Evolutionary conservation across 2,797 vertebrate species (phyloP), one percentile per base, ranked within the genome.

Genomic region (Hydrophis major): DNA sequence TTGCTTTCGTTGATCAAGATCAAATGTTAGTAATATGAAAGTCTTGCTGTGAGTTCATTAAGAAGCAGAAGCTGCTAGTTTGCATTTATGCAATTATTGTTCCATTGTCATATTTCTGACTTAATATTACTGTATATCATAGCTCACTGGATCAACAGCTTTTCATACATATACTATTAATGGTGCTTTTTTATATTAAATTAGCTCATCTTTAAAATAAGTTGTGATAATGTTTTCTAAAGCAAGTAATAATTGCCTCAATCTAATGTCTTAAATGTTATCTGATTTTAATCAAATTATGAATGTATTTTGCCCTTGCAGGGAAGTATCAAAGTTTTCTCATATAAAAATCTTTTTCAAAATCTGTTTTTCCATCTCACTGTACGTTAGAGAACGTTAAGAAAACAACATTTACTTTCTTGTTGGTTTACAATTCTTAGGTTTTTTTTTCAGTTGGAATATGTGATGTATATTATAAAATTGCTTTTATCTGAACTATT

Each of bases 181-280:
- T 97, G 96, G 96, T 97, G 96, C 96, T 96, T 97, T 93, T 32
- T 95, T 91, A 42, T 95, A 96, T 88, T 95, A 95, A 92, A 91
- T 95, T 94, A 95, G 94, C 97, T 97, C 96, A 96, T 96, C 96
- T 97, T 96, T 96, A 95, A 96, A 97, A 95, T 93, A 95, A 96
- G 95, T 94, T 95, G 95, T 94, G 96, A 86, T 95, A 95, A 94
- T 93, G 91, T 95, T 88, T 95, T 96, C 92, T 96, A 95, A 94
- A 96, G 92, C 95, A 96, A 96, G 94, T 94, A 92, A 95, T 92
- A 96, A 93, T 93, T 96, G 96, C 95, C 96, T 97, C 93, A 96
- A 96, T 96, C 95, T 95, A 69, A 94, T 95, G 94, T 96, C 96
- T 97, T 96, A 97, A 96, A 22, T 94, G 92, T 92, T 96, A 88